phyloP scores from a whole-genome alignment of 2,113 vertebrate species.

The Halcyon malimbica region DNA sequence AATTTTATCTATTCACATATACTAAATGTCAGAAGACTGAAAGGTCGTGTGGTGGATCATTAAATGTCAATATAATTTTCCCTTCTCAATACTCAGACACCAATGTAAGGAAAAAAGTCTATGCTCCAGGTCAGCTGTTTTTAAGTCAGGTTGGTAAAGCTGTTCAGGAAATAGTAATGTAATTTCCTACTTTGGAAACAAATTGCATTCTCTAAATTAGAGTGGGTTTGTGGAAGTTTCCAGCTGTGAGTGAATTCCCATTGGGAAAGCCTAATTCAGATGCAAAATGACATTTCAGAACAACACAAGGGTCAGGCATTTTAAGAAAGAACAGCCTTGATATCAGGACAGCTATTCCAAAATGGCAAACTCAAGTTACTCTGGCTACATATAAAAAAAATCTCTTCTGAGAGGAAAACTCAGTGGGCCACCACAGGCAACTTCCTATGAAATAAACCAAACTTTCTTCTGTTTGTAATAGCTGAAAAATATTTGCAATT shows the following conservation, averaged over 20 bases:
- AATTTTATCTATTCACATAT: background rate
- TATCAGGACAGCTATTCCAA: background rate
- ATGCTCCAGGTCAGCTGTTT: background rate
- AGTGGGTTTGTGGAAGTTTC: background rate
- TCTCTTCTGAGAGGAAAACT: background rate
- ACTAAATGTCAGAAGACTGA: background rate
- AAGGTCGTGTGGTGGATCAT: background rate
- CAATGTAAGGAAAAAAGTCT: background rate
- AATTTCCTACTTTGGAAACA: background rate
- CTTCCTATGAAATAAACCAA: background rate
- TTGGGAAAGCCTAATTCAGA: background rate
- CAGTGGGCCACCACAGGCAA: background rate
- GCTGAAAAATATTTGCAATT: background rate
- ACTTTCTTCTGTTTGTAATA: background rate
- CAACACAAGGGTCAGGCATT: background rate
- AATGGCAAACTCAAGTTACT: background rate
- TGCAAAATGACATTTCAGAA: background rate
- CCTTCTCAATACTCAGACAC: background rate
- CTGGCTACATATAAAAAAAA: background rate
- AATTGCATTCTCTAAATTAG: background rate
- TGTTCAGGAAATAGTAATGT: background rate
- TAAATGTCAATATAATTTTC: background rate
- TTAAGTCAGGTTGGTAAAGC: background rate
- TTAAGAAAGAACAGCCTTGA: background rate
- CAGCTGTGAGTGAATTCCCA: background rate